A percentile compares a stretch with the other conserved stretches of the same genome.
Conservation (phyloP, 53 echinoderm and acorn worm genomes). For the Actinopyga echinites region DNA sequence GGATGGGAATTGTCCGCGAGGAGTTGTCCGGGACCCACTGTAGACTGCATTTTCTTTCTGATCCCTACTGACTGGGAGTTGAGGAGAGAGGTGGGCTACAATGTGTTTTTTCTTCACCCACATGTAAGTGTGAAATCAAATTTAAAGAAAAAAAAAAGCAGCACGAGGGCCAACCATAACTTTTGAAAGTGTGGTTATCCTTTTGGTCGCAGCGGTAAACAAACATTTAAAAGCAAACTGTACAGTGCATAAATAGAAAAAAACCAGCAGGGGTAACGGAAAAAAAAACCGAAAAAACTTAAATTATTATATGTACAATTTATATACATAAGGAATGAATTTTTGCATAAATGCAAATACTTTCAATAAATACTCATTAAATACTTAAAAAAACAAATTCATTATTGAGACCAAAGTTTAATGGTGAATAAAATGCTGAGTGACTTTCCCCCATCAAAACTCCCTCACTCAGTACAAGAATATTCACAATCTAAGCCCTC, state of each 20-base stretch:
- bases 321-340: conserved; percentile 43
- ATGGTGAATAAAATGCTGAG: too few species aligned
- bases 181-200: background rate
- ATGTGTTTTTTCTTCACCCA: too few species aligned
- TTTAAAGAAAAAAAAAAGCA: too few species aligned
- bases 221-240: background rate
- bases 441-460: too few species aligned
- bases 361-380: conserved; percentile 42
- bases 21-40: too few species aligned
- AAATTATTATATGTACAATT: conserved; percentile 28
- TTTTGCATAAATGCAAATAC: conserved; percentile 39
- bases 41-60: too few species aligned
- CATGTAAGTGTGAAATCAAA: too few species aligned
- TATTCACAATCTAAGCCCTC: conserved; percentile 8
- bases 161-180: too few species aligned
- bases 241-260: conserved; percentile 33
- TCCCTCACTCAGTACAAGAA: conserved; percentile 3
- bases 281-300: background rate
- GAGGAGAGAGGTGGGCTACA: background rate
- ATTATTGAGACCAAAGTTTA: too few species aligned
- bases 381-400: conserved; percentile 19
- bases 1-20: too few species aligned
- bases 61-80: background rate
- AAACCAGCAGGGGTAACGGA: background rate
- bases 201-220: conserved; percentile 19